Evolutionary conservation across 2,888 invertebrate species (phyloP), one percentile per base, ranked within the genome.

Genomic region (Iphiclides podalirius): DNA sequence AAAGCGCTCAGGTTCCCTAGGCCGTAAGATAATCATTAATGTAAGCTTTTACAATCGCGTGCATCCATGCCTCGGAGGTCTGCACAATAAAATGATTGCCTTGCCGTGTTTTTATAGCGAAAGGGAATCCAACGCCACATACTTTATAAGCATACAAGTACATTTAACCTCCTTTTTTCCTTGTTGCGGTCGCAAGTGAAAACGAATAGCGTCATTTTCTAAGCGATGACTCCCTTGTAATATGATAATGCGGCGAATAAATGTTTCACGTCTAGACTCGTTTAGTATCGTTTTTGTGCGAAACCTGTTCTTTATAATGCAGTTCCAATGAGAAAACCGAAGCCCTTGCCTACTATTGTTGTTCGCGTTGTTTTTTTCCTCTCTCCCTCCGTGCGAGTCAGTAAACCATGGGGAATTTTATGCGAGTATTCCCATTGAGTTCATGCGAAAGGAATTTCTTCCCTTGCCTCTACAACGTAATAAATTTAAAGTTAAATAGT

Each of bases 201-300:
- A 87, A 82, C 71, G 78, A 79, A 82, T 72, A 77, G 80, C 73
- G 82, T 83, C 80, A 85, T 87, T 86, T 84, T 79, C 80, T 79
- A 79, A 80, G 73, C 82, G 75, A 79, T 79, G 76, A 78, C 77
- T 81, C 84, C 74, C 83, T 66, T 84, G 88, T 87, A 86, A 84
- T 87, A 88, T 88, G 86, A 86, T 88, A 88, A 88, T 87, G 79
- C 69, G 68, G 74, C 68, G 74, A 81, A 86, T 85, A 85, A 83
- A 84, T 86, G 82, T 85, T 86, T 82, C 76, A 85, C 84, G 79
- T 75, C 75, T 79, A 74, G 67, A 70, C 70, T 63, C 70, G 75
- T 31, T 77, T 80, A 74, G 70, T 75, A 76, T 81, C 75, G 75
- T 86, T 85, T 87, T 86, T 82, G 79, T 74, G 61, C 65, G 60